These are phyloP conservation scores for Dasypolia templi DNA, from an alignment of 2,888 invertebrate genomes.

Conservation along the genomic window DNA sequence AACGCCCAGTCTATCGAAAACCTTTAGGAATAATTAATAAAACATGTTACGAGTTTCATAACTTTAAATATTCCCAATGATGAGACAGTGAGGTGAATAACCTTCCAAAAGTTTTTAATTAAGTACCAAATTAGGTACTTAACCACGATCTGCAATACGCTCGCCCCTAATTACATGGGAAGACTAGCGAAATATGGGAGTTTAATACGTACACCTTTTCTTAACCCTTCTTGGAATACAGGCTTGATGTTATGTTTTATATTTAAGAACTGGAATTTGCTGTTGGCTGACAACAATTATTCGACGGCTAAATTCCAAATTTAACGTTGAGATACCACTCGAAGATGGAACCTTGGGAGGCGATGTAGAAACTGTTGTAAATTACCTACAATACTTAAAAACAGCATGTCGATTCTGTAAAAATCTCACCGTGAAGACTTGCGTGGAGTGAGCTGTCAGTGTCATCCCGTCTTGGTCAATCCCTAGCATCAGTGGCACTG, in stretches of 20 bases:
- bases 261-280: not conserved
- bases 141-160: not conserved
- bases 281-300: no score
- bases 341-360: no score
- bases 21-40: conserved; percentile 42
- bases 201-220: not conserved
- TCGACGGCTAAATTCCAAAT: no score
- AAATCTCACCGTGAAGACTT: no score
- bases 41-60: conserved; percentile 5
- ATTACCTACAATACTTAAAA: no score
- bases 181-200: not conserved
- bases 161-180: not conserved
- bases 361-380: no score
- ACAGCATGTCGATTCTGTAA: no score
- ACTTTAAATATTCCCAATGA: conserved; percentile 31
- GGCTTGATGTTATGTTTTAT: not conserved
- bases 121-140: not conserved
- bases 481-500: no score
- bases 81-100: not conserved
- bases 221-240: not conserved
- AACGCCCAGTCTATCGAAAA: conserved; percentile 19
- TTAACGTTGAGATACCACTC: no score
- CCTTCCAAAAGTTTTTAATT: conserved; percentile 6
- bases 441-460: no score
- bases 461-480: no score